Base-by-base conservation (phyloP, 2,797 vertebrate genomes). In the Molossus alvarezi region DNA sequence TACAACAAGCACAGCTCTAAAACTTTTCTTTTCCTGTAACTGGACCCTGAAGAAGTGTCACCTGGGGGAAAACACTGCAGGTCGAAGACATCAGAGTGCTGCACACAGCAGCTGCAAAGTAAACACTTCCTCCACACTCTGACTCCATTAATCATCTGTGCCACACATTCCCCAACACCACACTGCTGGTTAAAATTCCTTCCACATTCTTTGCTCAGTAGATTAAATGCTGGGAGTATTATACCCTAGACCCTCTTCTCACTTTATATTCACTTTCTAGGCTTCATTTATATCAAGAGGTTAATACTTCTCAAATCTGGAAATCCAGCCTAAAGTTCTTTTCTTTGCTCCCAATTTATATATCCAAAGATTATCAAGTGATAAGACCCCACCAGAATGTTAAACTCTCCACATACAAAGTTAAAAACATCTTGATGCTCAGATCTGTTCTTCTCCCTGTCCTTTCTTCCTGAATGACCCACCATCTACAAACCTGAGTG, bases 271-370 rank as follows among this genome's bases (percentile, higher is more conserved):
- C 13, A 58, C 9, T 69, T 82, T 75, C 58, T 33, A 91, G 58
- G 58, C 53, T 88, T 92, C 69, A 9, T 11, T 85, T 53, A 53
- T 33, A 33, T 65, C 15, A 81, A 51, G 5, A 73, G 51, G 41
- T 71, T 20, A 25, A 21, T 65, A 45, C 9, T 67, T 51, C 5
- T 53, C 69, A 91, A 65, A 25, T 86, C 25, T 86, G 82, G 14
- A 96, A 86, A 81, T n/a, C 37, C 69, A 88, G 51, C 23, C 79
- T 75, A 69, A 51, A 71, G 18, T 11, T 86, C 62, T 73, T 88
- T 64, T 55, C 69, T 88, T 90, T 91, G 37, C 18, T 73, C 25
- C 33, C 90, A 10, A 86, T 9, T 48, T 51, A 20, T 8, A 67
- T 33, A 80, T 77, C 53, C 53, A 60, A 88, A 73, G 79, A 14